Conservation (phyloP, 2,888 invertebrate genomes). For the Scaptomyza cyrtandrae region DNA sequence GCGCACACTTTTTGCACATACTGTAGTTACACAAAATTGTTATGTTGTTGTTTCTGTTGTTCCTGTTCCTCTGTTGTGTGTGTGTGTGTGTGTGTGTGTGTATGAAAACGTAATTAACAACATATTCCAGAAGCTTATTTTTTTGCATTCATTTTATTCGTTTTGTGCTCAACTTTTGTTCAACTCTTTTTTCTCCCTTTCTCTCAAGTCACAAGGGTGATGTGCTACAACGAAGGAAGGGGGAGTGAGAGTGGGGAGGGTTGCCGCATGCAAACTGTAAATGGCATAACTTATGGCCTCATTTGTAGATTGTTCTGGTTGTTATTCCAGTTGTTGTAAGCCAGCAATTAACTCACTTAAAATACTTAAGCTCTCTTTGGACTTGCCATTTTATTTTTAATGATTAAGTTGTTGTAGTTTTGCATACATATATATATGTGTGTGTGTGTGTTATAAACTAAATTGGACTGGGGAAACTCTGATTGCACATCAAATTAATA, state of each 20-base stretch:
- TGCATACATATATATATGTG: too few species aligned
- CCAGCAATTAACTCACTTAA: slow-evolving; percentile 66
- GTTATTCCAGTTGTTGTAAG: slow-evolving; percentile 10
- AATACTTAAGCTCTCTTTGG: slow-evolving; percentile 55
- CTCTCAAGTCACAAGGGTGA: slow-evolving; percentile 13
- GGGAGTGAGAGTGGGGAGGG: neutral
- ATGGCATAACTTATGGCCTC: slow-evolving; percentile 75
- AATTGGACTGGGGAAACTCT: slow-evolving; percentile 32
- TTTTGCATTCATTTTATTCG: slow-evolving; percentile 14
- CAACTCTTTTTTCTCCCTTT: neutral
- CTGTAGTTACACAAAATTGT: slow-evolving; percentile 58
- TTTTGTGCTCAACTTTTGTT: slow-evolving; percentile 4
- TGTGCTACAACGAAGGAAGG: slow-evolving; percentile 1
- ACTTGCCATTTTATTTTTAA: slow-evolving; percentile 42
- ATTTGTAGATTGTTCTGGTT: slow-evolving; percentile 43
- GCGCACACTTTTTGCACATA: slow-evolving; percentile 65
- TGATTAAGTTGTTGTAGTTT: slow-evolving; percentile 41
- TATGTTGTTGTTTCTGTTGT: slow-evolving; percentile 28
- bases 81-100: slow-evolving; percentile 30
- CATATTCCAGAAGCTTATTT: slow-evolving; percentile 61
- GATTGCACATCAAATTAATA: slow-evolving; percentile 69
- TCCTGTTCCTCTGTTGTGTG: slow-evolving; percentile 21
- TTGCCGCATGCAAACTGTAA: slow-evolving; percentile 54
- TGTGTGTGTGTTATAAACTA: too few species aligned
- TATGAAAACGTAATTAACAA: slow-evolving; percentile 77